A percentile compares a stretch with the other conserved stretches of the same genome.
Conservation (phyloP, 2,797 vertebrate genomes). For the Rhinophrynus dorsalis region DNA sequence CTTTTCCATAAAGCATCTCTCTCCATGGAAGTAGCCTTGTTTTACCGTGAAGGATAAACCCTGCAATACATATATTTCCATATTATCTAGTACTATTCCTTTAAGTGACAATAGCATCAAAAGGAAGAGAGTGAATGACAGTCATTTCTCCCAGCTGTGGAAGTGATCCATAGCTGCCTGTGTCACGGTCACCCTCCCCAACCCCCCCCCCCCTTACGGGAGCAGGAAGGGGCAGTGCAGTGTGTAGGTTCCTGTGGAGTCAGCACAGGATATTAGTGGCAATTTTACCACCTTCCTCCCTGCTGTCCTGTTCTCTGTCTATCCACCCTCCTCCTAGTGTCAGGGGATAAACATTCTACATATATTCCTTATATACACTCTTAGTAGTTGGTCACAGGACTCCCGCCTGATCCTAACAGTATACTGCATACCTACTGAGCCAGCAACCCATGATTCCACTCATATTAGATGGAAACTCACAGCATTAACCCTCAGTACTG, state of each 20-base stretch:
- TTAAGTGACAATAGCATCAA: too few species aligned
- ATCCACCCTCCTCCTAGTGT: slow-evolving; percentile 23
- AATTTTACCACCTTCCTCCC: slow-evolving; percentile 40
- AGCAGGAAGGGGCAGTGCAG: slow-evolving; percentile 36
- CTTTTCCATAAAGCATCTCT: too few species aligned
- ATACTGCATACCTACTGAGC: too few species aligned
- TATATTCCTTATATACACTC: slow-evolving; percentile 15
- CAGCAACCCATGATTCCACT: too few species aligned
- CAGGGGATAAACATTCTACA: slow-evolving; percentile 10
- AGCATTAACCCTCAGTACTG: too few species aligned
- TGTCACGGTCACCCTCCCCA: background rate
- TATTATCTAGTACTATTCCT: too few species aligned
- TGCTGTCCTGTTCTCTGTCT: background rate
- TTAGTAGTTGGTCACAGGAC: background rate
- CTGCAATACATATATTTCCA: too few species aligned
- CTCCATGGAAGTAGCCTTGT: too few species aligned
- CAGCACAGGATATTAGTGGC: slow-evolving; percentile 40
- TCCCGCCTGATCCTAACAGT: slow-evolving; percentile 1
- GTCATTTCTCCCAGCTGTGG: slow-evolving; percentile 3
- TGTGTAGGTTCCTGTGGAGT: slow-evolving; percentile 38
- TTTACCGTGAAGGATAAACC: too few species aligned
- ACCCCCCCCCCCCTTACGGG: background rate
- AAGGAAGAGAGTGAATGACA: background rate
- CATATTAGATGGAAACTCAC: too few species aligned
- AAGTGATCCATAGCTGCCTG: background rate